Evolutionary conservation across 2,888 invertebrate species (phyloP).

Genomic region (Noctua comes): DNA sequence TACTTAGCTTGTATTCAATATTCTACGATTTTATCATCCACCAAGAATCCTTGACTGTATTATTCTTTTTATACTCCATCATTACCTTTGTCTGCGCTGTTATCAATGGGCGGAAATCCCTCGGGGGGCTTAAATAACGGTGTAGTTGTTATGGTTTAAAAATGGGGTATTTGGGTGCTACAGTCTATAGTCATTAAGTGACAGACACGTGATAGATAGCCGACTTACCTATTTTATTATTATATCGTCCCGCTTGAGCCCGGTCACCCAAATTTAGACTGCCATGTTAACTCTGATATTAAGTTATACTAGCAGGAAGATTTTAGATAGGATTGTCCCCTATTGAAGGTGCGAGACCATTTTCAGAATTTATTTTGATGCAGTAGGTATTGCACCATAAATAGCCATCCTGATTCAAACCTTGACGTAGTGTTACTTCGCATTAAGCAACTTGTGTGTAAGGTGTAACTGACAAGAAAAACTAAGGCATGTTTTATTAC

Average conservation of each 20-base stretch:
- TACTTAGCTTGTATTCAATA: conserved; percentile 6
- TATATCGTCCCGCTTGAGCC: background rate
- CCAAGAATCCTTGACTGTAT: background rate
- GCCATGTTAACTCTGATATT: background rate
- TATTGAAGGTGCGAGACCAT: background rate
- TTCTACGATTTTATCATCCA: background rate
- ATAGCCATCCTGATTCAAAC: background rate
- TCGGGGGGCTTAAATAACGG: background rate
- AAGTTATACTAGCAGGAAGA: background rate
- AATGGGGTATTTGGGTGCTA: background rate
- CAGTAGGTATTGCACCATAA: conserved; percentile 4
- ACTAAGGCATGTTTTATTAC: background rate
- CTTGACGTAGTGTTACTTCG: conserved; percentile 2
- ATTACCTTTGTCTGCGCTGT: background rate
- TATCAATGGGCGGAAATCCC: background rate
- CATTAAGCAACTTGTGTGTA: background rate
- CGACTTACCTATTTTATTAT: background rate
- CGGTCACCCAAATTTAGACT: no score
- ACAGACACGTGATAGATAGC: background rate
- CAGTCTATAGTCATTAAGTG: background rate
- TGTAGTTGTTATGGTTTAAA: background rate
- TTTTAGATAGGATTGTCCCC: background rate
- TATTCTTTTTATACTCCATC: background rate
- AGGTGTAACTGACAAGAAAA: conserved; percentile 3
- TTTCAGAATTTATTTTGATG: background rate